Percentiles rank a stretch among this genome's conserved stretches.
These are phyloP conservation scores for Andrena cerasifolii DNA, from an alignment of 1,140 invertebrate genomes.

Conservation along the genomic window DNA sequence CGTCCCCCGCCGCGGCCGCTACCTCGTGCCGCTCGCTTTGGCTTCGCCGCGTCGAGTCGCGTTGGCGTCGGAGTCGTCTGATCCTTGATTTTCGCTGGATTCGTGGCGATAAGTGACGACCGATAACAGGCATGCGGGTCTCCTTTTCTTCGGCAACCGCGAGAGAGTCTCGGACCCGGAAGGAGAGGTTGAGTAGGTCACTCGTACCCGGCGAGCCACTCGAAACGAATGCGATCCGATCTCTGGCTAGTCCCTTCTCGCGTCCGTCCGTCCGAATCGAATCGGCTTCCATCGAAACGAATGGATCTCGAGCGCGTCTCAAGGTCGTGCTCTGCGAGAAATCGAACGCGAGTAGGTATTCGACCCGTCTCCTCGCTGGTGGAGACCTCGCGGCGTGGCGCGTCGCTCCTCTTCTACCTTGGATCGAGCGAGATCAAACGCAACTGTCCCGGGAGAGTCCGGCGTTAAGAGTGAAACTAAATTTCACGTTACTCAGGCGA, in stretches of 20 bases:
- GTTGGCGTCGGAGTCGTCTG: too few relatives aligned
- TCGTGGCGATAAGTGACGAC: constrained; percentile 11
- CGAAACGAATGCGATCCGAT: constrained; percentile 11
- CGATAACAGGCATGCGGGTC: constrained; percentile 35
- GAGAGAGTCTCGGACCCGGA: constrained; percentile 5
- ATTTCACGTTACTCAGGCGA: too few relatives aligned
- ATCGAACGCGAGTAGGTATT: neutral
- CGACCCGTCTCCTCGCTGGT: too few relatives aligned
- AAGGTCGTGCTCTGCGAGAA: neutral
- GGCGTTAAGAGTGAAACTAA: too few relatives aligned
- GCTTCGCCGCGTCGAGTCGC: neutral
- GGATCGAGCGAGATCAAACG: too few relatives aligned
- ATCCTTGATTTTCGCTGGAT: constrained; percentile 6
- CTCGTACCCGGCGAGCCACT: too few relatives aligned
- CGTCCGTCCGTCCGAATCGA: neutral
- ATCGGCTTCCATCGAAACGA: neutral
- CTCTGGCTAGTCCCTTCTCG: neutral
- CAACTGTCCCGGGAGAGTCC: too few relatives aligned
- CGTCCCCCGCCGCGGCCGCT: constrained; percentile 5
- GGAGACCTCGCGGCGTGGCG: too few relatives aligned
- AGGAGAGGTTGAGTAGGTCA: neutral
- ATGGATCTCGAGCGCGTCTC: neutral
- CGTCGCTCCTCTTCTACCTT: too few relatives aligned
- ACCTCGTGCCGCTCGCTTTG: constrained; percentile 36
- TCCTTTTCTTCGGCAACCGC: neutral